Conservation (phyloP, 2,888 invertebrate genomes). For the Byasa hedistus region DNA sequence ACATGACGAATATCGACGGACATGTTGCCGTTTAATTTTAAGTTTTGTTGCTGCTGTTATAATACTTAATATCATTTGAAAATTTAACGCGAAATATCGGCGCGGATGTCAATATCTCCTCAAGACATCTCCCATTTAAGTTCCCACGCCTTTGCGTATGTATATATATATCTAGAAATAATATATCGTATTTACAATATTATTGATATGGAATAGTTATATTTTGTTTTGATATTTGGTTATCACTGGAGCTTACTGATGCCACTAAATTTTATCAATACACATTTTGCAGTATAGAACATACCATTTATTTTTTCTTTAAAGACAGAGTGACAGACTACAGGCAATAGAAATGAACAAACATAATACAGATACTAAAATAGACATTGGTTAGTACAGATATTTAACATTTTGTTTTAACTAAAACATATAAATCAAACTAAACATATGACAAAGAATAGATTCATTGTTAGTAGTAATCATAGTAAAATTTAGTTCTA, state of each 20-base stretch:
- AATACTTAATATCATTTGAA: constrained; percentile 16
- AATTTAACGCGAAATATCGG: neutral
- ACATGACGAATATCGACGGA: constrained; percentile 11
- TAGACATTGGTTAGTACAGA: too few species aligned
- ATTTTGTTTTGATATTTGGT: neutral
- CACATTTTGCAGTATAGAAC: too few species aligned
- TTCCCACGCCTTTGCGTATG: constrained; percentile 21
- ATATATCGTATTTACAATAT: neutral
- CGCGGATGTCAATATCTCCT: constrained; percentile 18
- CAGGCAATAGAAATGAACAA: too few species aligned
- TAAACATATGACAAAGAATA: too few species aligned
- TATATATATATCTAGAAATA: neutral
- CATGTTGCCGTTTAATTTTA: constrained; percentile 8
- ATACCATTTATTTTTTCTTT: too few species aligned
- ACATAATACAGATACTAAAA: too few species aligned
- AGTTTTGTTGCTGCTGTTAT: constrained; percentile 5
- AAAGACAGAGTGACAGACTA: too few species aligned
- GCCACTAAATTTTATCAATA: too few species aligned
- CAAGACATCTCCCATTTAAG: constrained; percentile 18
- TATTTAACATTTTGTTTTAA: too few species aligned
- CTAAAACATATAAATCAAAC: too few species aligned
- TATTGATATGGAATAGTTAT: constrained; percentile 1
- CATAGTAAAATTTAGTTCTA: too few species aligned
- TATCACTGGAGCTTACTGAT: neutral
- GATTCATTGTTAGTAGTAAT: too few species aligned